Conservation (phyloP, 2,113 vertebrate genomes). For the Cheilinus undulatus region DNA sequence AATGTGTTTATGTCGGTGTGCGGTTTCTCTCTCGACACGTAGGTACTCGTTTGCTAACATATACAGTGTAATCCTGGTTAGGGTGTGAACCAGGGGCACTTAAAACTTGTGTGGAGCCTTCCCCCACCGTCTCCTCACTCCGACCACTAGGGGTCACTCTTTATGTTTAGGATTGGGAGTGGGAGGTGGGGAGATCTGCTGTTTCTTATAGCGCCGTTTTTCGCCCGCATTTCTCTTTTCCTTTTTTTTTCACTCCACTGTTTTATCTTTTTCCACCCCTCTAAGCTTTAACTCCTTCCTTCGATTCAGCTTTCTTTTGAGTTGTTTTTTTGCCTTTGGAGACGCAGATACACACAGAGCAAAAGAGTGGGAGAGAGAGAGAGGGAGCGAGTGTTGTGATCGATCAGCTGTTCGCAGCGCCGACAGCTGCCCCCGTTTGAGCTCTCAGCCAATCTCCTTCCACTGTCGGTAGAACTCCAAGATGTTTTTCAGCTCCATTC, state of each 20-base stretch:
- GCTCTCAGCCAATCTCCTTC: conserved; percentile 98
- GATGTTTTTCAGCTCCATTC: conserved; percentile 93
- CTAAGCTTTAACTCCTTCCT: conserved; percentile 59
- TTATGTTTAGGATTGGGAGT: conserved; percentile 62
- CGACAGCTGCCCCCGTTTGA: conserved; percentile 63
- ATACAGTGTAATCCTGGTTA: conserved; percentile 82
- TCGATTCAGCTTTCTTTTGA: conserved; percentile 58
- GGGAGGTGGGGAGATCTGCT: conserved; percentile 65
- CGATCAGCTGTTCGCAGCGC: conserved; percentile 78
- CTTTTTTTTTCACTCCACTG: conserved; percentile 51
- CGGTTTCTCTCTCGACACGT: conserved; percentile 72
- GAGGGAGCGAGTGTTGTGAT: conserved; percentile 85
- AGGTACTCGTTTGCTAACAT: conserved; percentile 80
- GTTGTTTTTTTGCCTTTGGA: conserved; percentile 72
- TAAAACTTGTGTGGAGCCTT: conserved; percentile 58
- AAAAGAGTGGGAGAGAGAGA: conserved; percentile 78
- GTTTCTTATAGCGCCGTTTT: conserved; percentile 56
- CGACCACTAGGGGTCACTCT: conserved; percentile 68
- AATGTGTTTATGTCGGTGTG: conserved; percentile 58
- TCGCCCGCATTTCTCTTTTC: conserved; percentile 39
- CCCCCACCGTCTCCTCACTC: conserved; percentile 55
- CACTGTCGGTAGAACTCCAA: conserved; percentile 97
- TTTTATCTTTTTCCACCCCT: conserved; percentile 52
- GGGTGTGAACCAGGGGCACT: conserved; percentile 78
- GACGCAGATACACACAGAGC: conserved; percentile 78